A percentile compares a stretch with the other conserved stretches of the same genome.
Conservation (phyloP, 2,113 vertebrate genomes). For the Macheiramphus alcinus region DNA sequence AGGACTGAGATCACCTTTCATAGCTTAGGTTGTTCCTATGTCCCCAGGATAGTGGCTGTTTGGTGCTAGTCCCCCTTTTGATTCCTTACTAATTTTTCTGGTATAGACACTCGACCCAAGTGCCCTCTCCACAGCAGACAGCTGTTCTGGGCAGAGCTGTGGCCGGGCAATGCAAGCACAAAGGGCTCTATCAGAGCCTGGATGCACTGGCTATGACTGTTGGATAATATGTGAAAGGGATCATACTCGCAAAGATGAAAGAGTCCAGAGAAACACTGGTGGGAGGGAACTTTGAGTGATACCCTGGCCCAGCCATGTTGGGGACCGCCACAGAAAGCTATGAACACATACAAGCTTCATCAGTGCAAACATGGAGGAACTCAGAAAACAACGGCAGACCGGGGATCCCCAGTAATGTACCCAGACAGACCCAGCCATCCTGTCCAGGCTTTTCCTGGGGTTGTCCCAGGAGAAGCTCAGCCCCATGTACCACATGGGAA, state of each 20-base stretch:
- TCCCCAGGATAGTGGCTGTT: background rate
- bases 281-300: background rate
- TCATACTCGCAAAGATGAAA: background rate
- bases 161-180: rapidly evolving
- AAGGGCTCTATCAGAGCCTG: background rate
- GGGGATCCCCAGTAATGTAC: background rate
- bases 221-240: background rate
- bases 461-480: background rate
- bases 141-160: background rate
- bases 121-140: background rate
- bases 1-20: background rate
- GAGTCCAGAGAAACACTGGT: background rate
- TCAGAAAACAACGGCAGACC: rapidly evolving
- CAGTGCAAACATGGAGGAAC: background rate
- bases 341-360: background rate
- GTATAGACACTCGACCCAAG: rapidly evolving
- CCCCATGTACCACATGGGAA: background rate
- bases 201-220: background rate
- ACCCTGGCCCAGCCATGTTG: background rate
- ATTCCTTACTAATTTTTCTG: background rate
- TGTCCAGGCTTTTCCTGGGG: background rate
- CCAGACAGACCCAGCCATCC: background rate
- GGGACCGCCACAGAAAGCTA: background rate
- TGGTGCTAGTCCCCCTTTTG: background rate
- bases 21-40: no score